These are phyloP conservation scores for Heterodera schachtii DNA, from an alignment of 1,140 invertebrate species.

Conservation along the genomic window DNA sequence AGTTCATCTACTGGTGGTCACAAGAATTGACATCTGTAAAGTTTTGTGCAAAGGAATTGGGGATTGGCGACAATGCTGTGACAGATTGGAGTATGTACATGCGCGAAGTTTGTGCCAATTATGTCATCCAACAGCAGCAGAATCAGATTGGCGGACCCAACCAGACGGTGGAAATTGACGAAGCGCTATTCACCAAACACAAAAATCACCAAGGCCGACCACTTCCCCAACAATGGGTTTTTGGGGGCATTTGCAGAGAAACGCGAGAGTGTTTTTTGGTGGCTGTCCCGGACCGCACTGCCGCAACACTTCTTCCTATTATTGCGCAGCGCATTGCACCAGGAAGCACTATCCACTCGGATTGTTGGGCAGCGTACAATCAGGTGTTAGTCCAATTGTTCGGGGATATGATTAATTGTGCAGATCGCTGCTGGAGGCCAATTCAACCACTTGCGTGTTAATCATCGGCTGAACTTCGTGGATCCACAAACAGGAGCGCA, in stretches of 20 bases:
- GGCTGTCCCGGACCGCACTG: conserved; percentile 11
- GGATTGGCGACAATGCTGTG: background rate
- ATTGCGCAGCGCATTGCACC: conserved; percentile 14
- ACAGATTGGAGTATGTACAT: background rate
- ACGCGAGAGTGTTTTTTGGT: conserved; percentile 18
- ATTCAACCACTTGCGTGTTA: conserved; percentile 6
- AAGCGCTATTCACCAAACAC: conserved; percentile 4
- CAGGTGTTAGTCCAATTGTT: background rate
- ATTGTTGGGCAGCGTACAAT: conserved; percentile 17
- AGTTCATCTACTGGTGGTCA: background rate
- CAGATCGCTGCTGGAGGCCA: background rate
- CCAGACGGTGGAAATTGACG: conserved; percentile 4
- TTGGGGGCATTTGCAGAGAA: conserved; percentile 22
- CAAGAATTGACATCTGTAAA: background rate
- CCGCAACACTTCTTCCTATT: conserved; percentile 18
- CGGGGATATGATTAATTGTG: conserved; percentile 7
- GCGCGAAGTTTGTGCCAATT: background rate
- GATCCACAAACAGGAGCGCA: background rate
- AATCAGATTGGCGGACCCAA: background rate
- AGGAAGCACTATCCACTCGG: conserved; percentile 1
- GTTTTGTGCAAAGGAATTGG: background rate
- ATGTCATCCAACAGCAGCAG: background rate
- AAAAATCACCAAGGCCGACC: background rate
- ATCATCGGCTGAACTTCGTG: conserved; percentile 10
- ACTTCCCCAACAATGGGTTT: conserved; percentile 14